Conservation (phyloP, 2,113 vertebrate genomes). For the Ginglymostoma cirratum region DNA sequence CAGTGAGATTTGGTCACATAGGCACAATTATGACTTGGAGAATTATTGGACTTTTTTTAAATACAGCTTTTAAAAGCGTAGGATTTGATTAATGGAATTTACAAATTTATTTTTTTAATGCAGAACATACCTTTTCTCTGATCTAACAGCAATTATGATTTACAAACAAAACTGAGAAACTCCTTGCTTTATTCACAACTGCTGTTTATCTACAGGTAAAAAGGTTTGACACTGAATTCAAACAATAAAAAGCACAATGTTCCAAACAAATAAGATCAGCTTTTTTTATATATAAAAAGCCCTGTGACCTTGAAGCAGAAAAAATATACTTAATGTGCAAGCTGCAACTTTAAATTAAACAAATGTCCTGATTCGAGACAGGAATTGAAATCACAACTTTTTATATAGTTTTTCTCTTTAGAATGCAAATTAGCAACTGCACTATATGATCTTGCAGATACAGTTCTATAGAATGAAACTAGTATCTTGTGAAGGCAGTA, state of each 20-base stretch:
- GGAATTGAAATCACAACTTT: conserved; percentile 22
- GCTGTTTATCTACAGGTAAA: conserved; percentile 15
- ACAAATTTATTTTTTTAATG: conserved; percentile 24
- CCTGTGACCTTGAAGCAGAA: background rate
- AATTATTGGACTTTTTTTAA: conserved; percentile 26
- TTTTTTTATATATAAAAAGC: background rate
- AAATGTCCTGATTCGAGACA: background rate
- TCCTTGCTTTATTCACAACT: background rate
- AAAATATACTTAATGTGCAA: conserved; percentile 22
- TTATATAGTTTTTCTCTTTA: conserved; percentile 7
- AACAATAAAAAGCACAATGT: conserved; percentile 5
- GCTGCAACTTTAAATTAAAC: conserved; percentile 30
- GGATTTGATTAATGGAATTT: conserved; percentile 32
- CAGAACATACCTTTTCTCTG: background rate
- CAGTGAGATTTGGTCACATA: conserved; percentile 36
- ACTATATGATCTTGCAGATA: conserved; percentile 14
- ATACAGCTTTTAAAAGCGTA: conserved; percentile 13
- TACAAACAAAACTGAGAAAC: background rate
- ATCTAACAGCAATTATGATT: conserved; percentile 7
- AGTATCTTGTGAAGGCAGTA: conserved; percentile 51
- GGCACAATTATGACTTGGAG: conserved; percentile 29
- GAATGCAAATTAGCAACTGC: conserved; percentile 25
- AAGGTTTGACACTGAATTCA: background rate
- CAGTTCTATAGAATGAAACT: conserved; percentile 38
- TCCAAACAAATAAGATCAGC: background rate